Evolutionary conservation across 2,113 vertebrate genomes (phyloP).

Genomic region (Phyllostomus discolor): DNA sequence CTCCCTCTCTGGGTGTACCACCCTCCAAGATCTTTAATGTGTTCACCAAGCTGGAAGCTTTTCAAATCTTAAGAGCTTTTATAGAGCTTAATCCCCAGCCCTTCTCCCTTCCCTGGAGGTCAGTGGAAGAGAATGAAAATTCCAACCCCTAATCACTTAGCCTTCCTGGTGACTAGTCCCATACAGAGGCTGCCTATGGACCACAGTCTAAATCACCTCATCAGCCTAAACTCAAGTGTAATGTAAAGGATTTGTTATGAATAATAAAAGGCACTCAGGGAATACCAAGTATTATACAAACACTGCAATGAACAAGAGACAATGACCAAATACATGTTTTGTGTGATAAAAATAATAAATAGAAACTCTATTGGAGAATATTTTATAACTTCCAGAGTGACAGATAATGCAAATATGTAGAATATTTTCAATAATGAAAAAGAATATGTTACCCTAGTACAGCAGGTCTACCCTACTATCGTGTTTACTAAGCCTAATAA

Average conservation of each 20-base stretch:
- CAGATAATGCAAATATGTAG: neutral
- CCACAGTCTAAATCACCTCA: neutral
- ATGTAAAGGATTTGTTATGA: neutral
- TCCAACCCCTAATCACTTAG: neutral
- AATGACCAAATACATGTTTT: neutral
- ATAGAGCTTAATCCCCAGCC: neutral
- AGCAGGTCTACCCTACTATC: neutral
- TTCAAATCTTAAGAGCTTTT: neutral
- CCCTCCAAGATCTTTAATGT: neutral
- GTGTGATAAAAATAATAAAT: neutral
- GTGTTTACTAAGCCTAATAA: neutral
- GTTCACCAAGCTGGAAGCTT: neutral
- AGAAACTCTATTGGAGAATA: neutral
- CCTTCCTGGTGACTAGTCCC: neutral
- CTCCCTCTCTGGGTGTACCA: neutral
- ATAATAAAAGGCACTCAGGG: neutral
- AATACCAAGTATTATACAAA: neutral
- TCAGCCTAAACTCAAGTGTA: neutral
- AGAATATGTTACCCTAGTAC: too few species aligned
- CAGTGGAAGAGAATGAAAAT: neutral
- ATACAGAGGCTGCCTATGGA: neutral
- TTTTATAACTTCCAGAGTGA: neutral
- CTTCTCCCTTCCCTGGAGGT: fast-evolving
- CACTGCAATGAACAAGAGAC: neutral
- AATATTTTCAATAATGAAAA: neutral